Conservation (phyloP, 2,888 invertebrate species). For the Resseliella maxima region DNA sequence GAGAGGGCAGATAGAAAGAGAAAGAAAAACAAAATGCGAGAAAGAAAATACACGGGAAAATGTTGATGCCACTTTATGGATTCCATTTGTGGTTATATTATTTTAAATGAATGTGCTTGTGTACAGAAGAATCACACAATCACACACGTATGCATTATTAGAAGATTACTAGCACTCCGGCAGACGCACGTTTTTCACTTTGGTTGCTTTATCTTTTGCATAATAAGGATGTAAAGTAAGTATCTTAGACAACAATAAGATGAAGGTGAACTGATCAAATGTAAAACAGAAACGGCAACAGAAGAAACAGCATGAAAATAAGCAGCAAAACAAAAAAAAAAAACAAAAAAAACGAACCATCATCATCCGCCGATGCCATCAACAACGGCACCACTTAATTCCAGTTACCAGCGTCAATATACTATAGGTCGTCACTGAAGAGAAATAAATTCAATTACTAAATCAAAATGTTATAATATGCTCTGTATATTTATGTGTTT, state of each 20-base stretch:
- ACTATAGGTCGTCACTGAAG: not conserved
- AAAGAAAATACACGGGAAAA: not conserved
- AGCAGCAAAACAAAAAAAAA: too few species aligned
- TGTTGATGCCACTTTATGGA: not conserved
- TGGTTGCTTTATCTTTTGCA: not conserved
- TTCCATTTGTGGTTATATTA: not conserved
- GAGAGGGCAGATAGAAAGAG: not conserved
- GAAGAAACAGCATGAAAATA: not conserved
- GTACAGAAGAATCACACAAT: not conserved
- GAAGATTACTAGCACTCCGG: constrained; percentile 24
- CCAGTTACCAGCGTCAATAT: not conserved
- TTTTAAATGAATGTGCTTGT: constrained; percentile 18
- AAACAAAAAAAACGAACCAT: too few species aligned
- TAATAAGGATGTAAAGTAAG: not conserved
- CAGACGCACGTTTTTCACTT: not conserved
- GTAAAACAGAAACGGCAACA: not conserved
- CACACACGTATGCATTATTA: constrained; percentile 39
- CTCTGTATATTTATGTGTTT: constrained; percentile 37
- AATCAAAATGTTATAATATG: constrained; percentile 41
- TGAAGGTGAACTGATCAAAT: not conserved
- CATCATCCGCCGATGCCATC: not conserved
- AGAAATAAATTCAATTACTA: constrained; percentile 54
- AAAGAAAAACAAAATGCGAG: not conserved
- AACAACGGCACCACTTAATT: too few species aligned
- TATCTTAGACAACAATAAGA: not conserved